phyloP scores from a whole-genome alignment of 2,888 invertebrate genomes.

The Leptarthrus brevirostris region DNA sequence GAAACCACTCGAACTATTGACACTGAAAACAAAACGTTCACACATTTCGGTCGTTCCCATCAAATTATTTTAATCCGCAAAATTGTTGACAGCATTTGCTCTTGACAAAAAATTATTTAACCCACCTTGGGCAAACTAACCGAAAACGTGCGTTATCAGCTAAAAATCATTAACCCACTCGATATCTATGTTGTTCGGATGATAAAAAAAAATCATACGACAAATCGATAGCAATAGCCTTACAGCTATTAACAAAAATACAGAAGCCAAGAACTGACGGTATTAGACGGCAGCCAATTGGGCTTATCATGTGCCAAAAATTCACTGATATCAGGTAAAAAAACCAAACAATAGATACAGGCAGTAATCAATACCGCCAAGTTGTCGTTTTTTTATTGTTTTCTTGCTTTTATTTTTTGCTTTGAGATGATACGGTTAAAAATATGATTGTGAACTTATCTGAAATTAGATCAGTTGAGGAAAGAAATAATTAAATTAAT shows the following conservation, averaged over 20 bases:
- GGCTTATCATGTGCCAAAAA: constrained; percentile 4
- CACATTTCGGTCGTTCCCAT: too few species aligned
- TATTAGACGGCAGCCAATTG: not conserved
- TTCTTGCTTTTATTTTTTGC: not conserved
- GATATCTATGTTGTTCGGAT: not conserved
- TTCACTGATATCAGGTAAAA: not conserved
- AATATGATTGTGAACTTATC: not conserved
- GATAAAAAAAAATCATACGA: constrained; percentile 1
- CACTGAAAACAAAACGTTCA: too few species aligned
- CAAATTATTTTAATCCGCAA: too few species aligned
- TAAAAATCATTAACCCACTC: not conserved
- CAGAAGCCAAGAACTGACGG: not conserved
- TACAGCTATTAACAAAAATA: constrained; percentile 2
- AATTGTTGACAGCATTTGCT: too few species aligned
- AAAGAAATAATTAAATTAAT: not conserved
- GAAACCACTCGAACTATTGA: too few species aligned
- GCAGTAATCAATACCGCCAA: not conserved
- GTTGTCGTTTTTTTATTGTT: not conserved
- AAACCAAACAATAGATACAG: not conserved
- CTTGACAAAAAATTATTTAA: not conserved
- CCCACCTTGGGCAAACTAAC: not conserved
- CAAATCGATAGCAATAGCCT: constrained; percentile 6
- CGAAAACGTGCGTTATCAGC: not conserved
- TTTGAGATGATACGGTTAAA: not conserved
- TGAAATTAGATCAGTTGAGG: not conserved